Evolutionary conservation across 2,797 vertebrate species (phyloP).

Genomic region (Manis javanica): DNA sequence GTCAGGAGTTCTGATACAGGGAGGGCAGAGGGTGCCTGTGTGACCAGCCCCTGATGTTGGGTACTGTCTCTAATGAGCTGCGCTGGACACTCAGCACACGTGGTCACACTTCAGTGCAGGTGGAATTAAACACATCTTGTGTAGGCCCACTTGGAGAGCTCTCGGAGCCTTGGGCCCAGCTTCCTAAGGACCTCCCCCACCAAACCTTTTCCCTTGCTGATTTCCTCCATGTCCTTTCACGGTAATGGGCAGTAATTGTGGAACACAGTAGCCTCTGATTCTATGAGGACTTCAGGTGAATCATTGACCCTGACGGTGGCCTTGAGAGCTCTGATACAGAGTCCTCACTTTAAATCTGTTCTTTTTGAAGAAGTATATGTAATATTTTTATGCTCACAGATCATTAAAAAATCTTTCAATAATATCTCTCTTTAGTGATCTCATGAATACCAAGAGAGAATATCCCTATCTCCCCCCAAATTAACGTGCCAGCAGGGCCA

Average conservation of each 20-base stretch:
- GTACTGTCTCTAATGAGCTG: background rate
- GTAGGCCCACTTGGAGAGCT: background rate
- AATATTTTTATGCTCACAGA: background rate
- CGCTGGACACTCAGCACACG: background rate
- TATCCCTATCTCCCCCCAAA: background rate
- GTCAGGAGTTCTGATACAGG: background rate
- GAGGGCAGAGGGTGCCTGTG: background rate
- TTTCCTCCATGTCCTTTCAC: background rate
- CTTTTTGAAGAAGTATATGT: background rate
- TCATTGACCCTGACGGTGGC: background rate
- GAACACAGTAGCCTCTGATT: too few species aligned
- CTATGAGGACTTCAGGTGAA: background rate
- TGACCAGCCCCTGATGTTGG: too few species aligned
- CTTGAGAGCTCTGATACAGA: background rate
- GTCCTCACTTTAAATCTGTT: background rate
- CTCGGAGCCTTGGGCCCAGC: background rate
- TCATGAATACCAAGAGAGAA: background rate
- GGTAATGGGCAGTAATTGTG: background rate
- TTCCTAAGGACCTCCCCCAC: background rate
- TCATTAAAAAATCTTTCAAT: background rate
- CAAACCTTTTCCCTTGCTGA: background rate
- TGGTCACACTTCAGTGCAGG: background rate
- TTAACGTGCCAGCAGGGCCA: background rate
- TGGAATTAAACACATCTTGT: background rate
- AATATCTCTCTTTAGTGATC: background rate